phyloP scores from a whole-genome alignment of 2,113 vertebrate genomes.

The Columba livia region DNA sequence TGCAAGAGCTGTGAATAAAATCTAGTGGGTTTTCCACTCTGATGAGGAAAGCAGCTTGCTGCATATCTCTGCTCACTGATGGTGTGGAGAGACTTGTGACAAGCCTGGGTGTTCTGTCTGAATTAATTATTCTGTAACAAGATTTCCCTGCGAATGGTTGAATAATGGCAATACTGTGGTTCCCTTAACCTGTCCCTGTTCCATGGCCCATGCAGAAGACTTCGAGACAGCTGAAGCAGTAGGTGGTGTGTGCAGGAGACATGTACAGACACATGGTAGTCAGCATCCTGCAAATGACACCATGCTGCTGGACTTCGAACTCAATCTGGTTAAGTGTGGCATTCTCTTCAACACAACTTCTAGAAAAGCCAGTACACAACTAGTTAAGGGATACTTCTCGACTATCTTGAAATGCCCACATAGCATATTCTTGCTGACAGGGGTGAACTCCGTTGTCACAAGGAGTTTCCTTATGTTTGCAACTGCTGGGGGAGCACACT shows the following conservation, averaged over 20 bases:
- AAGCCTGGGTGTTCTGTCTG: background rate
- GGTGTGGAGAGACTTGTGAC: background rate
- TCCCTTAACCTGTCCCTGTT: background rate
- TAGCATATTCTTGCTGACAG: background rate
- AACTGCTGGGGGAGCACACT: background rate
- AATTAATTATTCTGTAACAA: background rate
- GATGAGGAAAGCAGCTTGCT: background rate
- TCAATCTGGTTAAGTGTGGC: background rate
- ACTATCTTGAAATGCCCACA: background rate
- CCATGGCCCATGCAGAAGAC: background rate
- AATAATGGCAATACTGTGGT: background rate
- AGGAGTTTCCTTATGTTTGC: background rate
- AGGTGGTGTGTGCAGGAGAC: background rate
- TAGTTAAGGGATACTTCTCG: background rate
- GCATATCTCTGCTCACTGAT: background rate
- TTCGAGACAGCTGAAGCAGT: background rate
- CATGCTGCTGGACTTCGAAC: background rate
- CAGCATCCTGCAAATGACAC: background rate
- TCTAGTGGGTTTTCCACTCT: background rate
- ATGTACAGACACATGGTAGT: too few relatives aligned
- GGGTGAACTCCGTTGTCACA: background rate
- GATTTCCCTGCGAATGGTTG: background rate
- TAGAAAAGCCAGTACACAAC: background rate
- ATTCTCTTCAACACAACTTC: background rate
- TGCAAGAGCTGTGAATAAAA: background rate